Evolutionary conservation across 2,797 vertebrate species (phyloP).

Genomic region (Glyptemys insculpta): DNA sequence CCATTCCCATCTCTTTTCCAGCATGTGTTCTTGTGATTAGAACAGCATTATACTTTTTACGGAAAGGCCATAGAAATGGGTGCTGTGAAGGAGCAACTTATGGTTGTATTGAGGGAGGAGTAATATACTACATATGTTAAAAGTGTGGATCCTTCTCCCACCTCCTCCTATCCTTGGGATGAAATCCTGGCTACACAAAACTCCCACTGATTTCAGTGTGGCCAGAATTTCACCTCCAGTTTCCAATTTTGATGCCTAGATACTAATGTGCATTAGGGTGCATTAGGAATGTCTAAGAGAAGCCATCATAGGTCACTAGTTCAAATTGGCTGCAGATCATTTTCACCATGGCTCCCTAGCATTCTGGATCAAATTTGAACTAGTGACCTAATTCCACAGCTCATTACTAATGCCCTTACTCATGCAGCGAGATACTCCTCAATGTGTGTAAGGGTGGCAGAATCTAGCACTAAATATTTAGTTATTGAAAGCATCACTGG

Average conservation of each 20-base stretch:
- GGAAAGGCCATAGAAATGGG: fast-evolving
- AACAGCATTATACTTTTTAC: fast-evolving
- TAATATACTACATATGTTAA: neutral
- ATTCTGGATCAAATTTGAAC: neutral
- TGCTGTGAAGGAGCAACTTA: fast-evolving
- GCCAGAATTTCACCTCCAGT: neutral
- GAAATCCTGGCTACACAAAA: neutral
- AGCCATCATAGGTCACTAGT: neutral
- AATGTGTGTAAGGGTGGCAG: neutral
- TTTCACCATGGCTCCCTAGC: neutral
- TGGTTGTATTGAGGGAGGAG: neutral
- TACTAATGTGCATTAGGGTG: neutral
- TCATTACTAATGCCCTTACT: neutral
- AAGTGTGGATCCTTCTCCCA: fast-evolving
- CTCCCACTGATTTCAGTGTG: neutral
- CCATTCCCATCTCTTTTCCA: neutral
- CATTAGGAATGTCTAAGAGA: neutral
- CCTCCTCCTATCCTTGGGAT: neutral
- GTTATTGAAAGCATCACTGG: neutral
- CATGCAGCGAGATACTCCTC: neutral
- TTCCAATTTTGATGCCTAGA: neutral
- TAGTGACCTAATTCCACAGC: neutral
- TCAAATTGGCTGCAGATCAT: neutral
- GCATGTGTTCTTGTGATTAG: fast-evolving
- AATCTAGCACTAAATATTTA: conserved; percentile 3